These are phyloP conservation scores for Trachelipus rathkii DNA, from an alignment of 1,140 invertebrate genomes.

Conservation along the genomic window DNA sequence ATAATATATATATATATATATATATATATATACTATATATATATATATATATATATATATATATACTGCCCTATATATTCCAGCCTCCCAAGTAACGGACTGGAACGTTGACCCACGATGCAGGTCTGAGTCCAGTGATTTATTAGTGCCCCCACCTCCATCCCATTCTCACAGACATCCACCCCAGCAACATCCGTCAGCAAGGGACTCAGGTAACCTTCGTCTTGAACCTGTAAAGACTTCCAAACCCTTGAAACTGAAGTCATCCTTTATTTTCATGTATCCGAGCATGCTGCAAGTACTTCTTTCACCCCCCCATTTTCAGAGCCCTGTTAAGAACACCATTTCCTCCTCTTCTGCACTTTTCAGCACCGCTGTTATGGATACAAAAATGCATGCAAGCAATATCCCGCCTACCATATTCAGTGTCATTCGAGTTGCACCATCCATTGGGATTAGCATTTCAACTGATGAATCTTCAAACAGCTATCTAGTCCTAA, in stretches of 20 bases:
- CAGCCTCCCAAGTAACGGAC: background rate
- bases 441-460: background rate
- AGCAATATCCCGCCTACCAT: background rate
- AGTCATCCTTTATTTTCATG: too few relatives aligned
- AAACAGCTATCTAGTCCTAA: background rate
- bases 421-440: background rate
- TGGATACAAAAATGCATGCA: background rate
- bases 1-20: slow-evolving; percentile 15
- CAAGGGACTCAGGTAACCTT: slow-evolving; percentile 1
- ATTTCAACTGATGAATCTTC: background rate
- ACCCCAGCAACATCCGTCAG: background rate
- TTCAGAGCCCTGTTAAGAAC: background rate
- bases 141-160: background rate
- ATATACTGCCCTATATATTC: background rate
- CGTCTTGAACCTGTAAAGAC: background rate
- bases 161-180: background rate
- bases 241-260: too few relatives aligned
- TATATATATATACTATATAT: slow-evolving; percentile 15
- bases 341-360: background rate
- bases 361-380: background rate
- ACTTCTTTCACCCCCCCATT: background rate
- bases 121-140: background rate
- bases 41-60: slow-evolving; percentile 8
- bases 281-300: background rate
- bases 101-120: background rate